These are phyloP conservation scores for Drosophila heteroneura DNA, from an alignment of 2,888 invertebrate genomes.

Conservation along the genomic window DNA sequence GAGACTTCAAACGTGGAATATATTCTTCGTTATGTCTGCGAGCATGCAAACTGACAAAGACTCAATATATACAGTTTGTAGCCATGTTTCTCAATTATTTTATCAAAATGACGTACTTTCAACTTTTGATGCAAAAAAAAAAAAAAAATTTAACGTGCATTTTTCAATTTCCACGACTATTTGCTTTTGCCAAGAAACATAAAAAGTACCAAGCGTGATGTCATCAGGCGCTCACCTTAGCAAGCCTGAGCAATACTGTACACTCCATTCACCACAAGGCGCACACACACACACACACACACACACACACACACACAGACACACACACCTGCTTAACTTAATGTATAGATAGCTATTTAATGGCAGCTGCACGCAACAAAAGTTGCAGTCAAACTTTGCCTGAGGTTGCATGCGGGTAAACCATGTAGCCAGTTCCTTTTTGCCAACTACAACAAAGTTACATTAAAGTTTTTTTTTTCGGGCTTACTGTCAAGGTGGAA, in stretches of 20 bases:
- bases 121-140: too few relatives aligned
- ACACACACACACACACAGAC: neutral
- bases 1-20: neutral
- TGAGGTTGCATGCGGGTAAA: constrained; percentile 24
- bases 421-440: constrained; percentile 17
- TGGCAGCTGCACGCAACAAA: constrained; percentile 62
- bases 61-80: too few relatives aligned
- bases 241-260: constrained; percentile 4
- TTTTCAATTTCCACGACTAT: constrained; percentile 61
- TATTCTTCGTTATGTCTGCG: too few relatives aligned
- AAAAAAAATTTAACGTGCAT: neutral
- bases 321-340: constrained; percentile 47
- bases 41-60: too few relatives aligned
- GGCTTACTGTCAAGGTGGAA: constrained; percentile 6
- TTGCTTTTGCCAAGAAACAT: constrained; percentile 33
- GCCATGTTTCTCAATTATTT: too few relatives aligned
- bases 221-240: constrained; percentile 39
- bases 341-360: constrained; percentile 63
- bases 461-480: constrained; percentile 44
- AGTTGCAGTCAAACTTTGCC: constrained; percentile 59
- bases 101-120: too few relatives aligned
- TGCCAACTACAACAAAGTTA: constrained; percentile 50
- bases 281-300: neutral
- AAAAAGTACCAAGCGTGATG: constrained; percentile 36
- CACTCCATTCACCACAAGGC: neutral